Base-by-base conservation (phyloP, 2,797 vertebrate genomes). In the Amphiprion clarkii region DNA sequence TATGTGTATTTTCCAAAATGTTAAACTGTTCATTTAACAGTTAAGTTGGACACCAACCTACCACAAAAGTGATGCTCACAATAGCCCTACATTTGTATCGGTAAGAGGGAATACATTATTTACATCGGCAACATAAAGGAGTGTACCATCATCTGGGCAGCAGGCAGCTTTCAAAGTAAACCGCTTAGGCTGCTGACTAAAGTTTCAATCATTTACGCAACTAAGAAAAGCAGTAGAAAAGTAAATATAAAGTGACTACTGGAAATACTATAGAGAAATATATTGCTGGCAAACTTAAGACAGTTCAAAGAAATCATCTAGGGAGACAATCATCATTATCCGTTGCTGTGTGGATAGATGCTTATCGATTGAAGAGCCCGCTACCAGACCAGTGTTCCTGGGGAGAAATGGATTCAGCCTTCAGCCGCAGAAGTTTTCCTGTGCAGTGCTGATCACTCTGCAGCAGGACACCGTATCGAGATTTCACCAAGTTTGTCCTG, bases 371-470 rank as follows among this genome's bases (percentile, higher is more conserved):
- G 33, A 52, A 14, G 54, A 65, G 44, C n/a, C 59, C 10, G 62
- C 68, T 65, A 61, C 49, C 0, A 44, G 49, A 60, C 46, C 59
- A 39, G 69, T 25, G 71, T 59, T 71, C 42, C 14, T 49, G 13
- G 5, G 56, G 49, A 36, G 29, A 76, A 74, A 76, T 42, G 17
- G 55, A 71, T 85, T 86, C 68, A 78, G 65, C 79, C 74, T 69
- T 78, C 39, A 80, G 75, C 75, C 2, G 21, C 58, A 61, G 31
- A 77, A 27, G 57, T 69, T 82, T 39, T 39, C 16, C 21, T 7
- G 25, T n/a, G 44, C 82, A 61, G 36, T 68, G 81, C 69, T 86
- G 82, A 86, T 80, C 61, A 52, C 27, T 79, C 54, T 59, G 75
- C 69, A 64, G 78, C 67, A 76, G 66, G 78, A 54, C 49, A 9